Percentiles rank a stretch among this genome's conserved stretches.
Conservation (phyloP, 2,888 invertebrate species). For the Folsomia candida region DNA sequence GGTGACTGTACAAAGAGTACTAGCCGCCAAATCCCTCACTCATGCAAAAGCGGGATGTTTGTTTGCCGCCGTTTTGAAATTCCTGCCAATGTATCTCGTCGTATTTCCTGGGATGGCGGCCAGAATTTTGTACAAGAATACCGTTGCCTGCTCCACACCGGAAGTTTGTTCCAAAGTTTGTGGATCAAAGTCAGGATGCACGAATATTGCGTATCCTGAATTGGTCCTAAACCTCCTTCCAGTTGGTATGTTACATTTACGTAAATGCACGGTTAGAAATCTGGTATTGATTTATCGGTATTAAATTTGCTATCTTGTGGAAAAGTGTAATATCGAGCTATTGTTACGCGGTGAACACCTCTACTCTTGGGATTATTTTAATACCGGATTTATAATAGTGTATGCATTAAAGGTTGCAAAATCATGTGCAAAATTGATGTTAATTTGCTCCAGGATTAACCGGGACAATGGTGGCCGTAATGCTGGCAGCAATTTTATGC, state of each 20-base stretch:
- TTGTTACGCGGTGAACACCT: too few species aligned
- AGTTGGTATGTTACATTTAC: too few species aligned
- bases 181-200: constrained; percentile 56
- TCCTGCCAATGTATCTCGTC: constrained; percentile 57
- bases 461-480: constrained; percentile 57
- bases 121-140: constrained; percentile 56
- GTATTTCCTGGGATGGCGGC: constrained; percentile 60
- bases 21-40: constrained; percentile 58
- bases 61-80: constrained; percentile 56
- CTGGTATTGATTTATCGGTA: too few species aligned
- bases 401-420: neutral
- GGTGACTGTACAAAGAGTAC: constrained; percentile 59
- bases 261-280: constrained; percentile 54
- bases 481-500: constrained; percentile 60
- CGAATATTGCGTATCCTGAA: constrained; percentile 59
- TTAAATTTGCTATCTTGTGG: too few species aligned
- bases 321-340: too few species aligned
- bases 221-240: constrained; percentile 58
- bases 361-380: too few species aligned
- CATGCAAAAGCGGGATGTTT: constrained; percentile 59
- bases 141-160: constrained; percentile 57
- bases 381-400: too few species aligned
- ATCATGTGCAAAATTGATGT: too few species aligned
- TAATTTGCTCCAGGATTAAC: constrained; percentile 52
- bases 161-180: constrained; percentile 55